Conservation (phyloP, 2,888 invertebrate species). For the Epinotia ramella region DNA sequence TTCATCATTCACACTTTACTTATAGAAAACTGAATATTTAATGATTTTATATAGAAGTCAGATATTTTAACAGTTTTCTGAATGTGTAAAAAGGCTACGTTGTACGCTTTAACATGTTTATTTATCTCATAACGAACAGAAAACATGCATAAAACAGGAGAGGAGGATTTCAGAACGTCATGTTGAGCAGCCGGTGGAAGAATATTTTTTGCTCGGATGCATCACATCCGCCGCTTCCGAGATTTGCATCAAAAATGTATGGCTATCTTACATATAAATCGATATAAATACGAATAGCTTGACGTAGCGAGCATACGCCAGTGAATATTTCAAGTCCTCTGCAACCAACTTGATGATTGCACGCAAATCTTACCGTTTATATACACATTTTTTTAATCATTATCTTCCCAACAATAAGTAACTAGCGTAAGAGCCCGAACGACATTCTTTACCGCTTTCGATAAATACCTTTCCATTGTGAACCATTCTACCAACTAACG, state of each 20-base stretch:
- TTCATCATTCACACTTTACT: not conserved
- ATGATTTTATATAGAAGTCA: not conserved
- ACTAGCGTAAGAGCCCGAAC: constrained; percentile 20
- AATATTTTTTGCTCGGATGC: constrained; percentile 42
- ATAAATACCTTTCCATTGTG: constrained; percentile 30
- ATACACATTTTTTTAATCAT: constrained; percentile 33
- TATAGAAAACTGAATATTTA: constrained; percentile 10
- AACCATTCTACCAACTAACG: constrained; percentile 29
- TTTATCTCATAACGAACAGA: constrained; percentile 32
- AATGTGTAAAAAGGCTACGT: not conserved
- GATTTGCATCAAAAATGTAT: constrained; percentile 43
- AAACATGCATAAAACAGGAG: constrained; percentile 30
- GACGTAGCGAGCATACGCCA: constrained; percentile 12
- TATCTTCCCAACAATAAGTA: constrained; percentile 21
- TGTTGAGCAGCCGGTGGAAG: constrained; percentile 37
- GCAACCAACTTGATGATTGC: constrained; percentile 14
- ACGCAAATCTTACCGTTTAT: constrained; percentile 21
- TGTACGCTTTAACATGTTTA: constrained; percentile 16
- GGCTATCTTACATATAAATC: constrained; percentile 31
- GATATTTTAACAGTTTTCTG: not conserved
- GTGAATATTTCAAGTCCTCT: constrained; percentile 25
- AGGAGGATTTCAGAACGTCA: constrained; percentile 39
- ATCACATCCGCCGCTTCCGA: constrained; percentile 40
- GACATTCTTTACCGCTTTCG: constrained; percentile 29
- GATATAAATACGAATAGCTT: constrained; percentile 30